Conservation (phyloP, 2,888 invertebrate genomes). For the Oeneis ivallda region DNA sequence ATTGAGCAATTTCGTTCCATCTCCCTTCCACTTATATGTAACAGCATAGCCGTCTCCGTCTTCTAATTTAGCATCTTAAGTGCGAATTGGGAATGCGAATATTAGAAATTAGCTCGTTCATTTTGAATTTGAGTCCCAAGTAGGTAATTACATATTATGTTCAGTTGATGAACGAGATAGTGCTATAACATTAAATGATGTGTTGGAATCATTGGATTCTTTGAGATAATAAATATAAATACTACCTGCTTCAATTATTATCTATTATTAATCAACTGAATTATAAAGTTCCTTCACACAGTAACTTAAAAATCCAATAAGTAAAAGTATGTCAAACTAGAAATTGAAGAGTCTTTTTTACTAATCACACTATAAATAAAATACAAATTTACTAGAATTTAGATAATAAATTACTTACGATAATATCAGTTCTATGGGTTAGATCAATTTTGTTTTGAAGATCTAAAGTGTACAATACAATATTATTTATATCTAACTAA, state of each 20-base stretch:
- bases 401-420: no score
- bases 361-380: no score
- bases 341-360: no score
- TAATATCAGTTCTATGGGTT: neutral
- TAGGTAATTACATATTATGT: no score
- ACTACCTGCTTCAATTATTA: neutral
- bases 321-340: no score
- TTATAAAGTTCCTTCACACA: no score
- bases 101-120: slow-evolving; percentile 58
- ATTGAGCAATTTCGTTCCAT: slow-evolving; percentile 77
- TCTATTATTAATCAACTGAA: neutral
- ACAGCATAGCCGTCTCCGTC: slow-evolving; percentile 39
- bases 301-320: no score
- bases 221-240: slow-evolving; percentile 1
- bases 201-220: neutral
- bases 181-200: slow-evolving; percentile 1
- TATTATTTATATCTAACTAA: neutral
- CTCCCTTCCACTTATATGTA: slow-evolving; percentile 57
- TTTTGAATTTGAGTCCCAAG: slow-evolving; percentile 42
- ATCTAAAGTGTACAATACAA: neutral
- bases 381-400: no score
- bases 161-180: slow-evolving; percentile 30
- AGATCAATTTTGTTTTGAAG: neutral
- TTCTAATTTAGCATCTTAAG: slow-evolving; percentile 47
- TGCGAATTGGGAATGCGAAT: slow-evolving; percentile 59